phyloP scores from a whole-genome alignment of 2,113 vertebrate genomes.

The Plectropomus leopardus region DNA sequence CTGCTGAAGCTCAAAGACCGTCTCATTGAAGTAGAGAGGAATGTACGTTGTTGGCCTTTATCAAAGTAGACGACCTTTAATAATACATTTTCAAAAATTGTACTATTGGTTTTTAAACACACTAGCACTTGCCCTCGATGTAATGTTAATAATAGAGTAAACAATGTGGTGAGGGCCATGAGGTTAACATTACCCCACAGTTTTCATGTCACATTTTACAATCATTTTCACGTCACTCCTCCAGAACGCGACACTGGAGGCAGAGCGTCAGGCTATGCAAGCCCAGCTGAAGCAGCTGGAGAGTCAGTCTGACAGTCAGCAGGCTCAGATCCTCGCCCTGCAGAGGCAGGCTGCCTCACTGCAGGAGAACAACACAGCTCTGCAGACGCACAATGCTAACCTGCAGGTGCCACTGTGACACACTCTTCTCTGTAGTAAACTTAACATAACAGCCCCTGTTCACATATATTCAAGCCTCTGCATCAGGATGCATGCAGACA shows the following conservation, averaged over 20 bases:
- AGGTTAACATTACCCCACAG: background rate
- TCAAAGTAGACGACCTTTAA: background rate
- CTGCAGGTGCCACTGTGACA: constrained; percentile 88
- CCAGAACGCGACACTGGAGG: constrained; percentile 97
- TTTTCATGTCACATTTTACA: background rate
- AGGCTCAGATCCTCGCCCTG: constrained; percentile 95
- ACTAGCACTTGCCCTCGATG: background rate
- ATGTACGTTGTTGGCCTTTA: constrained; percentile 39
- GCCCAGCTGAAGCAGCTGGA: constrained; percentile 94
- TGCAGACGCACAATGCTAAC: constrained; percentile 96
- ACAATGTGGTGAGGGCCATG: background rate
- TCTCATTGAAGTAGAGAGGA: constrained; percentile 94
- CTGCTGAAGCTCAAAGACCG: constrained; percentile 95
- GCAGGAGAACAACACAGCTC: constrained; percentile 95
- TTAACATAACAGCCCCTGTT: background rate
- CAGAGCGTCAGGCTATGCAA: constrained; percentile 95
- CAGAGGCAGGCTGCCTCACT: constrained; percentile 94
- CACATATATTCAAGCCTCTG: background rate
- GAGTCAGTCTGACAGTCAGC: constrained; percentile 92
- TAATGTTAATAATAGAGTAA: background rate
- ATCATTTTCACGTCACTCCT: background rate
- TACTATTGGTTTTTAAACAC: background rate
- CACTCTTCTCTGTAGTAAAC: background rate
- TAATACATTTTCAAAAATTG: background rate
- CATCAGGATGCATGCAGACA: background rate